These are phyloP conservation scores for Drosophila paracracens DNA, from an alignment of 2,888 invertebrate genomes.

Conservation along the genomic window DNA sequence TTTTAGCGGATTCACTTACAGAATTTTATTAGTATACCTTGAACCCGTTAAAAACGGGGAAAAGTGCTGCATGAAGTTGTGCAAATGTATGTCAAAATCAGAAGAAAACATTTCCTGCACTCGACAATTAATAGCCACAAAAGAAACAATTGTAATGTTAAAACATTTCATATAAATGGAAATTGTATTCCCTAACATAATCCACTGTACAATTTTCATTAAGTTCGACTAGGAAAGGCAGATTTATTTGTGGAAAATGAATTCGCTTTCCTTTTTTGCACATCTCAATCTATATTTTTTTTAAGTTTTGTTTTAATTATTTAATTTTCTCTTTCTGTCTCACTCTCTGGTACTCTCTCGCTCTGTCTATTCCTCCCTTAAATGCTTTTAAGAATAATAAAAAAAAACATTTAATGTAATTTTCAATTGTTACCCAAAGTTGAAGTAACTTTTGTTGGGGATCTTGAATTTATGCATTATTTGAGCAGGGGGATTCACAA, in stretches of 20 bases:
- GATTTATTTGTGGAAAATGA: not conserved
- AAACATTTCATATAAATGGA: not conserved
- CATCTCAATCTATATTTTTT: not conserved
- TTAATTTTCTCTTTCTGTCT: not conserved
- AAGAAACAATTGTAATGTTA: not conserved
- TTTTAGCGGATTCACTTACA: not conserved
- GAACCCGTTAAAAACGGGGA: not conserved
- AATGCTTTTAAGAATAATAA: too few species aligned
- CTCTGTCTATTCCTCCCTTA: too few species aligned
- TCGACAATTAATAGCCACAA: not conserved
- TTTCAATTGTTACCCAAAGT: not conserved
- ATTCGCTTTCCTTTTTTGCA: not conserved
- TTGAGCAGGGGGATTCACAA: not conserved
- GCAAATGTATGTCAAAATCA: not conserved
- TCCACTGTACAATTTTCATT: not conserved
- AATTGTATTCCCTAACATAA: not conserved
- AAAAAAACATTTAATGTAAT: not conserved
- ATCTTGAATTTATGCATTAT: not conserved
- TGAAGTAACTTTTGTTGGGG: not conserved
- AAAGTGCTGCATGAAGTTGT: not conserved
- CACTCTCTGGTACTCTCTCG: too few species aligned
- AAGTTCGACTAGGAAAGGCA: not conserved
- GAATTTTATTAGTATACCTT: not conserved
- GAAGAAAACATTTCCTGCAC: not conserved
- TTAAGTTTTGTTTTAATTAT: not conserved